Base-by-base conservation (phyloP, 1,140 invertebrate species). In the Elymnias hypermnestra region DNA sequence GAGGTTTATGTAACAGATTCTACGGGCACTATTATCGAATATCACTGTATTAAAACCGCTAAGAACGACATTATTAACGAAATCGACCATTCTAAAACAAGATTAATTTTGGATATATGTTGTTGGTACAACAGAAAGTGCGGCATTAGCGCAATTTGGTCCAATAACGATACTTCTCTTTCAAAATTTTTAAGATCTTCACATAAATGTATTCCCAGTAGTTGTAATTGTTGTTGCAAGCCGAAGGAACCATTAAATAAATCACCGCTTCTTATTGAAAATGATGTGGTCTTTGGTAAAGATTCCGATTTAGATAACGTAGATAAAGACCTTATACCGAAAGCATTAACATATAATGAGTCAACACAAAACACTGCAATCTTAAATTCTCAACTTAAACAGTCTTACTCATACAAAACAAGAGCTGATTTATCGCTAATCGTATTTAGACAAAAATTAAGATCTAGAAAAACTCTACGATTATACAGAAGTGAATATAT, bases 181-280 rank as follows among this genome's bases (percentile, higher is more conserved):
- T 21, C 9, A 6, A 12, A 22, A 13, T 58, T 43, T 40, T 6
- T 60, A 9, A 60, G 37, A 22, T 48, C 28, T 35, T 26, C 15
- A 21, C 60, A 67, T 26, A 23, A 14, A 5, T 63, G 60, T 44
- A 8, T 4, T 9, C 13, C 26, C 5, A 21, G 29, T 8, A 5
- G 37, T n/a, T 63, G 60, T 23, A 35, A 9, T 6, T 67, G 60
- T 41, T 67, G 60, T 17, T 40, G 23, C 23, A 40, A 40, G n/a
- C 14, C 23, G 2, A 12, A 29, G n/a, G n/a, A 29, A 1, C n/a
- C 4, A 29, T 2, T 2, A 25, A 6, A 25, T n/a, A 25, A 2
- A 13, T 2, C n/a, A 26, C 26, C 5, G 26, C n/a, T n/a, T n/a
- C n/a, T n/a, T n/a, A n/a, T n/a, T n/a, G n/a, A n/a, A n/a, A n/a